Evolutionary conservation across 2,888 invertebrate genomes (phyloP).

Genomic region (Arctia plantaginis): DNA sequence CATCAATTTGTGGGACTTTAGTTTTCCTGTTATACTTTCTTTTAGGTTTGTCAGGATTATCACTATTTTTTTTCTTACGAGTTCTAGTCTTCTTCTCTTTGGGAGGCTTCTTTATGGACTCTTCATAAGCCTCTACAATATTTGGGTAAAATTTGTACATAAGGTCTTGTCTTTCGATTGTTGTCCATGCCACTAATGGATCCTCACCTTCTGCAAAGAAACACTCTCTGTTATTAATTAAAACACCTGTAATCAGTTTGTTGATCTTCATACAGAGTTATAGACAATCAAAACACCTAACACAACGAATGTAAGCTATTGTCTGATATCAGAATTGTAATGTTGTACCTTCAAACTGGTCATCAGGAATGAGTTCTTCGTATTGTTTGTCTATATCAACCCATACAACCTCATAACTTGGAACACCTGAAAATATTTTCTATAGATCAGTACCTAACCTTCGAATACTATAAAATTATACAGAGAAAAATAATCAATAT

Average conservation of each 20-base stretch:
- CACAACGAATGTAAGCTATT: background rate
- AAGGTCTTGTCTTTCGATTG: slow-evolving; percentile 89
- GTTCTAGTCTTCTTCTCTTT: slow-evolving; percentile 75
- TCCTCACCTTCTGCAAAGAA: slow-evolving; percentile 75
- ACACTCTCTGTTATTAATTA: slow-evolving; percentile 2
- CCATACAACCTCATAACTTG: slow-evolving; percentile 92
- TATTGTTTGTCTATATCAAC: slow-evolving; percentile 85
- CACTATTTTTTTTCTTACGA: slow-evolving; percentile 64
- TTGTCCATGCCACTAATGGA: slow-evolving; percentile 86
- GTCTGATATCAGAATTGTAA: background rate
- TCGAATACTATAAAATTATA: background rate
- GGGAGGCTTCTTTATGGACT: slow-evolving; percentile 83
- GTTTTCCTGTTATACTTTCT: slow-evolving; percentile 75
- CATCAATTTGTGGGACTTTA: slow-evolving; percentile 53
- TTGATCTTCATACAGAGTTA: background rate
- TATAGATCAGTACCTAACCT: background rate
- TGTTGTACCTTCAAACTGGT: slow-evolving; percentile 81
- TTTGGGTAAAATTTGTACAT: slow-evolving; percentile 88
- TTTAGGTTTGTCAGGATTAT: slow-evolving; percentile 68
- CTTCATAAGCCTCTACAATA: slow-evolving; percentile 87
- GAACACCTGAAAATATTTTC: slow-evolving; percentile 81
- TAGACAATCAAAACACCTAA: background rate
- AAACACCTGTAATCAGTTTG: background rate
- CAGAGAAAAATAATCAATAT: background rate
- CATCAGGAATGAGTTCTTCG: slow-evolving; percentile 87